A percentile compares a stretch with the other conserved stretches of the same genome.
Conservation (phyloP, 2,888 invertebrate species). For the Clitarchus hookeri region DNA sequence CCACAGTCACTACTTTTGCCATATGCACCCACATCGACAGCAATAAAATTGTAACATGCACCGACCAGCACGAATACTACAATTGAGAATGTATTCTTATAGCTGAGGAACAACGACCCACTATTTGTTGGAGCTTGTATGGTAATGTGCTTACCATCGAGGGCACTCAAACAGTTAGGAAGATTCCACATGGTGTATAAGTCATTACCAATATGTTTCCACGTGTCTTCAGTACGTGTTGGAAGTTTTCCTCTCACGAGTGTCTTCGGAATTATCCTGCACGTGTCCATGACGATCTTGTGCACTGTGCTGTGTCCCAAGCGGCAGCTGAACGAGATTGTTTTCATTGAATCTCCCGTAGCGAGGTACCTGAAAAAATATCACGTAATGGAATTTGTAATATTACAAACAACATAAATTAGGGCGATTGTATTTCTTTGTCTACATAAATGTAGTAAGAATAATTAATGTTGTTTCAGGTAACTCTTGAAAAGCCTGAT, state of each 20-base stretch:
- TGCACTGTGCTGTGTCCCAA: neutral
- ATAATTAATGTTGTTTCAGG: too few relatives aligned
- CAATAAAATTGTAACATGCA: neutral
- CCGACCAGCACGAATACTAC: neutral
- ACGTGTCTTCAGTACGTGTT: neutral
- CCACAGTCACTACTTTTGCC: neutral
- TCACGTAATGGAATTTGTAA: too few relatives aligned
- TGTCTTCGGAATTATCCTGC: neutral
- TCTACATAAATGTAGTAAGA: too few relatives aligned
- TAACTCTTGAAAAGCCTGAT: too few relatives aligned
- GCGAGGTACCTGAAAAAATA: neutral
- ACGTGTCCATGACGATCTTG: neutral
- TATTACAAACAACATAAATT: too few relatives aligned
- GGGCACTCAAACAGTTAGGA: neutral
- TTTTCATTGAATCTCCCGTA: neutral
- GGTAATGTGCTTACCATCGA: neutral
- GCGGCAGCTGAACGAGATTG: neutral
- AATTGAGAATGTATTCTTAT: neutral
- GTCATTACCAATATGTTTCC: neutral
- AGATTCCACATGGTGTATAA: neutral
- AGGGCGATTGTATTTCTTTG: too few relatives aligned
- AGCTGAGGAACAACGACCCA: neutral
- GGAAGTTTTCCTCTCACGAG: neutral
- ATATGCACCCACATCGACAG: neutral
- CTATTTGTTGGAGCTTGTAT: neutral